Evolutionary conservation across 92 coral and sea anemone genomes (phyloP), one percentile per base, ranked within the genome.

Genomic region (Porites lobata): DNA sequence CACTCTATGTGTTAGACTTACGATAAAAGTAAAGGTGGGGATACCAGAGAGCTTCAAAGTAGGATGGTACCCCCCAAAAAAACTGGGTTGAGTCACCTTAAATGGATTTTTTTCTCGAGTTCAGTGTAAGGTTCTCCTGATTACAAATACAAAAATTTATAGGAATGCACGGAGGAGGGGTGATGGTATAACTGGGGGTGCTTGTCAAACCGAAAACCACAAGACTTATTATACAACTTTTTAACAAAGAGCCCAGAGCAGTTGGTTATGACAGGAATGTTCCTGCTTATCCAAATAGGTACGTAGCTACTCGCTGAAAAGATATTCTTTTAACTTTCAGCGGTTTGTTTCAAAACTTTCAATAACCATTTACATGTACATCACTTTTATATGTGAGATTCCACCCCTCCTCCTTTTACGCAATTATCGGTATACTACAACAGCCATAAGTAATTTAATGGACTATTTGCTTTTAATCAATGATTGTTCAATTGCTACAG

Each of bases 371-470:
- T 75, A 53, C 65, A 75, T 20, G 15, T 53, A 53, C 79, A 70
- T 12, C 5, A 75, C 65, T 75, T 9, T 75, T 76, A 59, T 56
- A 56, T 54, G 51, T 76, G 80, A 76, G 80, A 29, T 54, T 22
- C 52, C 80, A 76, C 66, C 80, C 80, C 80, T 54, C 80, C 80
- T 54, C 79, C 79, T 75, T 20, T 53, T 52, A 75, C 56, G 79
- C 79, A 56, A 0, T 29, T 29, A 54, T 52, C 24, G 79, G 65
- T 76, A 57, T 57, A 76, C 80, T 54, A 76, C 67, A 76, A 76
- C 80, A 76, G 66, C 43, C 65, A 56, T 76, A 57, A 22, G 47
- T 54, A 54, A 54, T 56, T 57, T 57, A 54, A 76, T 22, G 22
- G 80, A 59, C 80, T 76, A 56, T 76, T 54, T 76, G 47, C 32